These are phyloP conservation scores for Maniola jurtina DNA, from an alignment of 1,140 invertebrate genomes.

Conservation along the genomic window DNA sequence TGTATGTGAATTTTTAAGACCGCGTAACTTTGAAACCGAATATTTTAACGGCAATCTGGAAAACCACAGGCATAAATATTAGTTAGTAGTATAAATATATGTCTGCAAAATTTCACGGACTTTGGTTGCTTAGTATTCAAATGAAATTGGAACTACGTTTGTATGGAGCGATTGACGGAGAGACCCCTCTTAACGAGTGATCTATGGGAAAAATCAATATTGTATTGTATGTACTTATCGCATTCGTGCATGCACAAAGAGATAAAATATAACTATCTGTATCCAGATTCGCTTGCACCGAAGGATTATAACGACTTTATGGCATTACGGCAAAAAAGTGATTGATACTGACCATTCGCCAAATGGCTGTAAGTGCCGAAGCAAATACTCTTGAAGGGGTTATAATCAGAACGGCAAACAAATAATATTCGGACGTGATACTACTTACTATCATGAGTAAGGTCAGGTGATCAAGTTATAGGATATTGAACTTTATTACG, in stretches of 20 bases:
- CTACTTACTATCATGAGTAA: slow-evolving; percentile 1
- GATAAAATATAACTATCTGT: not conserved
- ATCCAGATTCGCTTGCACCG: not conserved
- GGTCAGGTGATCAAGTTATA: not conserved
- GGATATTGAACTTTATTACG: slow-evolving; percentile 23
- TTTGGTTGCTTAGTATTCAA: too few species aligned
- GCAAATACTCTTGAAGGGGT: slow-evolving; percentile 26
- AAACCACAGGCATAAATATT: too few species aligned
- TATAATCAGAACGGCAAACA: slow-evolving; percentile 56
- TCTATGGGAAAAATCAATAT: too few species aligned
- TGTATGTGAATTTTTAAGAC: too few species aligned
- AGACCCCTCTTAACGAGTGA: too few species aligned
- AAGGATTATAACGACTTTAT: not conserved
- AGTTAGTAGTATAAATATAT: too few species aligned
- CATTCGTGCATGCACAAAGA: not conserved
- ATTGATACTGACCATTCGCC: slow-evolving; percentile 11
- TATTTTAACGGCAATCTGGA: too few species aligned
- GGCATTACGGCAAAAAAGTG: slow-evolving; percentile 2
- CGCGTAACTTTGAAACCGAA: too few species aligned
- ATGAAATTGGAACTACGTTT: too few species aligned
- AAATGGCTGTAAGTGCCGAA: slow-evolving; percentile 20
- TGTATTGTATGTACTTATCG: not conserved
- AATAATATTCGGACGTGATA: slow-evolving; percentile 59
- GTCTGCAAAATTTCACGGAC: too few species aligned
- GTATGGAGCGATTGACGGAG: too few species aligned